These are phyloP conservation scores for Mus caroli DNA, from an alignment of 2,797 vertebrate species.

Conservation along the genomic window DNA sequence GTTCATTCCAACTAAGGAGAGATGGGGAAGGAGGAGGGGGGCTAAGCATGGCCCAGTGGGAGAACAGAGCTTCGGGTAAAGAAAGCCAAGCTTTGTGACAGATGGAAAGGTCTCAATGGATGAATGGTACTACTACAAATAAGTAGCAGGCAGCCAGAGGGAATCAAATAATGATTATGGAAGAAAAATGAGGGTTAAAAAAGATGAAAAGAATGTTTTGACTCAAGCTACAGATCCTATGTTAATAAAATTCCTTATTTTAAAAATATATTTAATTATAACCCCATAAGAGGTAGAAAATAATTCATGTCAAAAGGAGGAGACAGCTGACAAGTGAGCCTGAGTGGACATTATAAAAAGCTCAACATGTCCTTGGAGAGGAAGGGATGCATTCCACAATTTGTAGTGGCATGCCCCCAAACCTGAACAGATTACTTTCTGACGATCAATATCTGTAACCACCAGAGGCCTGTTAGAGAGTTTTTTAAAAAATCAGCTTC, in stretches of 20 bases:
- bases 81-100: conserved; percentile 93
- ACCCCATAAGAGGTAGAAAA: conserved; percentile 78
- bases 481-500: conserved; percentile 85
- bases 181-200: conserved; percentile 91
- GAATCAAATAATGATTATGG: conserved; percentile 93
- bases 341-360: conserved; percentile 87
- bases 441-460: conserved; percentile 94
- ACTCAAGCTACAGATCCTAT: conserved; percentile 81
- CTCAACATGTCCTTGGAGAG: conserved; percentile 89
- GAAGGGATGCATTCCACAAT: conserved; percentile 89
- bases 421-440: conserved; percentile 94
- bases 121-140: conserved; percentile 94
- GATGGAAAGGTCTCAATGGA: conserved; percentile 95
- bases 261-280: conserved; percentile 84
- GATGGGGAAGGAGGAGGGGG: not conserved
- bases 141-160: conserved; percentile 91
- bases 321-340: conserved; percentile 85
- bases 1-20: conserved; percentile 22
- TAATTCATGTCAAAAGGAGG: conserved; percentile 81
- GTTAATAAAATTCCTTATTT: conserved; percentile 77
- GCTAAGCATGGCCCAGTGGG: conserved; percentile 89
- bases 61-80: conserved; percentile 90
- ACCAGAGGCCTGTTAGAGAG: conserved; percentile 93
- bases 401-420: conserved; percentile 92
- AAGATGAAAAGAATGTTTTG: conserved; percentile 83